Base-by-base conservation (phyloP, 2,797 vertebrate genomes). In the Kryptopterus vitreolus region DNA sequence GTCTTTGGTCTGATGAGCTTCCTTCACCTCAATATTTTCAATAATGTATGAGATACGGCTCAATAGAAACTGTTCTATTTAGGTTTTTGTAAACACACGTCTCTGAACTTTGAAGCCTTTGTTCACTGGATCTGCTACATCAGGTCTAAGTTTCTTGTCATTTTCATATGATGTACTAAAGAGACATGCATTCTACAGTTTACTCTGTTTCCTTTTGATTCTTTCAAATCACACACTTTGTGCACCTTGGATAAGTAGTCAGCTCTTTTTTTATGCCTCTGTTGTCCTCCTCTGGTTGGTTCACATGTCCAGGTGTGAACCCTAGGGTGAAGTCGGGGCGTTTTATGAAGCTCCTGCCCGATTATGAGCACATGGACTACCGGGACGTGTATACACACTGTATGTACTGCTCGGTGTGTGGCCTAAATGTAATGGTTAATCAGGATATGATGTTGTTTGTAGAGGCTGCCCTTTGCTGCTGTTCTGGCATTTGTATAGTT, bases 311-410 rank as follows among this genome's bases (percentile, higher is more conserved):
- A 98, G 97, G 96, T 96, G 92, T 97, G 90, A 95, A 95, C 88
- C 96, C 95, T 15, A 92, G 94, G 0, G 94, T 98, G 92, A 98
- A 95, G 92, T 98, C 96, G 31, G 96, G 96, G 82, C 95, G 95
- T 87, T 97, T 95, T 94, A 94, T 96, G 95, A 96, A 94, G 94
- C 94, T 98, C 87, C 96, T 98, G 77, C 97, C 96, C n/a, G 96
- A 98, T 92, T 95, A 95, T 86, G 95, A 96, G 88, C 94, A 96
- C 91, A 95, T 96, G 96, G 95, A 95, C 86, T 96, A 96, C 95
- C 95, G 92, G 93, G 95, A 96, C 87, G 92, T 95, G 85, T 95
- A 94, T 89, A 92, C 95, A 88, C 95, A 94, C 94, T 90, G 94
- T 95, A 95, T 90, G 93, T 96, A 96, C 93, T 88, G 90, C 38